Evolutionary conservation across 2,113 vertebrate species (phyloP).

Genomic region (Enhydra lutris): DNA sequence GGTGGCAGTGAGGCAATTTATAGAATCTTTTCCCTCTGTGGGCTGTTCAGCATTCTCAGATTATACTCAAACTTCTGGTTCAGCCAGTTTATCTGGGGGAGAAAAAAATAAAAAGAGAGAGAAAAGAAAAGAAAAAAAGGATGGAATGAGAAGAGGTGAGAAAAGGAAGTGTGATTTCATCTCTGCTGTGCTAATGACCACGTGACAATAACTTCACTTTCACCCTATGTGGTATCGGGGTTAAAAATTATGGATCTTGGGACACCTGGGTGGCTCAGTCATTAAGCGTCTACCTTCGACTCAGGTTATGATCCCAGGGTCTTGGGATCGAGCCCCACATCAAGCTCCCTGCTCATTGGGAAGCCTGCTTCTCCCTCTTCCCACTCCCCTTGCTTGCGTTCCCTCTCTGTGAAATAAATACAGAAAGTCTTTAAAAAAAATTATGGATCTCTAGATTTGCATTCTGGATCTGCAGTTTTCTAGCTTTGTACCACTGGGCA

Average conservation of each 20-base stretch:
- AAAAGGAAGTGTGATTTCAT: not conserved
- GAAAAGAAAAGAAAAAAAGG: not conserved
- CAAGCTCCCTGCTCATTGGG: too few species aligned
- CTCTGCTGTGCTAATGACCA: not conserved
- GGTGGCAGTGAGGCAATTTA: not conserved
- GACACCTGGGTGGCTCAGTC: too few species aligned
- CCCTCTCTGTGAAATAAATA: too few species aligned
- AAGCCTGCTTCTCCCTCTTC: too few species aligned
- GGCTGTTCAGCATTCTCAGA: not conserved
- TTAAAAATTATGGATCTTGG: not conserved
- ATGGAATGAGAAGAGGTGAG: not conserved
- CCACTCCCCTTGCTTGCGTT: too few species aligned
- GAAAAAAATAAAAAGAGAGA: not conserved
- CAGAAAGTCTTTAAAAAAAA: not conserved
- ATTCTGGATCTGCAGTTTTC: not conserved
- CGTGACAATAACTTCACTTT: not conserved
- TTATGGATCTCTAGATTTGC: not conserved
- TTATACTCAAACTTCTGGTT: not conserved
- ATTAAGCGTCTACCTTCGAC: too few species aligned
- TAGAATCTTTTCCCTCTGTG: not conserved
- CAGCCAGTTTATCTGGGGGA: not conserved
- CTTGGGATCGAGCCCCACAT: too few species aligned
- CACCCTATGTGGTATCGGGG: rapidly evolving
- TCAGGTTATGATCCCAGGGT: too few species aligned
- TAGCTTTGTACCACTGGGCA: not conserved